Evolutionary conservation across 2,888 invertebrate species (phyloP), one percentile per base, ranked within the genome.

Genomic region (Drosophila multiciliata): DNA sequence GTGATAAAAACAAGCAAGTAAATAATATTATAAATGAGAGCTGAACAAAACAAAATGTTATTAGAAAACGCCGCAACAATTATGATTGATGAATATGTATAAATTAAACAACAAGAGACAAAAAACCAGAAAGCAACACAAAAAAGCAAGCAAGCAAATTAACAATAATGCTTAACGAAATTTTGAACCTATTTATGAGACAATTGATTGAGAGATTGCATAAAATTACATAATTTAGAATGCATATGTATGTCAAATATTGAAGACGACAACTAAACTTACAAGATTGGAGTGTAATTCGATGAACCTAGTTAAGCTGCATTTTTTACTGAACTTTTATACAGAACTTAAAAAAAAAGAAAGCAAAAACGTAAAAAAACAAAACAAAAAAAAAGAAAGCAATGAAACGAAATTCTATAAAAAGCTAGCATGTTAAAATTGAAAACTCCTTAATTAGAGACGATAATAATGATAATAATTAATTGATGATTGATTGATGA

Each of bases 271-370:
- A 63, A 80, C 71, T 66, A 49, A 71, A 73, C 65, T 73, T 70
- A 73, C 64, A 68, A 61, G 70, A 87, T 83, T 73, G 83, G 76
- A 74, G 76, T 52, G 61, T 57, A 79, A 84, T 83, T 83, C 69
- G 78, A 82, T 55, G 63, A 85, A 86, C 55, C 84, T 90, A 90
- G 90, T 89, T 90, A 91, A 90, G 91, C 86, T 82, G 90, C 90
- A 91, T 90, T 90, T 90, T 90, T 91, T 90, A 90, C 90, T 91
- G 89, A 91, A 91, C 87, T 90, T 91, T 90, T 90, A 84, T 90
- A 90, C 87, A 87, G 89, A 87, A 77, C 75, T 64, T 63, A 69
- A 69, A 62, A 75, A 65, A 63, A 67, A 73, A 50, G 15, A 61
- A 70, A 58, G 54, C 5, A 2, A 6, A 60, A 62, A 52, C 71